Evolutionary conservation across 2,113 vertebrate species (phyloP), one percentile per base, ranked within the genome.

Genomic region (Jaculus jaculus): DNA sequence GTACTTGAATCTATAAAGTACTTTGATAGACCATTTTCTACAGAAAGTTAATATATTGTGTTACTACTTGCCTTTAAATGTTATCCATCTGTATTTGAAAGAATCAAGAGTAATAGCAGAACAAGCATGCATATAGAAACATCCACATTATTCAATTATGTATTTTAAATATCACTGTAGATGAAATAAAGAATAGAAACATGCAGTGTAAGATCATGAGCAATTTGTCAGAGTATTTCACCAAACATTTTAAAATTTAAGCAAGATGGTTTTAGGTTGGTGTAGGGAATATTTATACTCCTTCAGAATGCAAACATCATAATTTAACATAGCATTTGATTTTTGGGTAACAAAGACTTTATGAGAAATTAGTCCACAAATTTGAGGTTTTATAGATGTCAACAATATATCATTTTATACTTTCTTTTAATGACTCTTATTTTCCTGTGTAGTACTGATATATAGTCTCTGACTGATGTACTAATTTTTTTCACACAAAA

Each of bases 181-280:
- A 94, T 95, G 96, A 98, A 98, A 96, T 77, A 42, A 96, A 96
- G 26, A 51, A 77, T 42, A 51, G 51, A 68, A 21, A 89, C 97
- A 96, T 90, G 96, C 93, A 95, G 3, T 2, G 34, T 66, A 92
- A 23, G 16, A 96, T 83, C 88, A 92, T 96, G 95, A 89, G 28
- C 66, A 72, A 73, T 96, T 47, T 12, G 96, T 97, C 73, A 17
- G 30, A 34, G 9, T 93, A 61, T 34, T 96, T 94, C 74, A 84
- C 84, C 13, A 88, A 92, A 61, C 87, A 58, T 82, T 73, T 34
- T 91, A 84, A 97, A 91, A 94, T 37, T 2, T 1, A 81, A 86
- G 32, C 92, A 96, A 89, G 24, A 6, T 7, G 11, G 47, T 94
- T 96, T 74, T 85, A 61, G 68, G 58, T 96, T 84, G 32, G 6